Evolutionary conservation across 92 coral and sea anemone genomes (phyloP).

Genomic region (Isaurus tuberculatus): DNA sequence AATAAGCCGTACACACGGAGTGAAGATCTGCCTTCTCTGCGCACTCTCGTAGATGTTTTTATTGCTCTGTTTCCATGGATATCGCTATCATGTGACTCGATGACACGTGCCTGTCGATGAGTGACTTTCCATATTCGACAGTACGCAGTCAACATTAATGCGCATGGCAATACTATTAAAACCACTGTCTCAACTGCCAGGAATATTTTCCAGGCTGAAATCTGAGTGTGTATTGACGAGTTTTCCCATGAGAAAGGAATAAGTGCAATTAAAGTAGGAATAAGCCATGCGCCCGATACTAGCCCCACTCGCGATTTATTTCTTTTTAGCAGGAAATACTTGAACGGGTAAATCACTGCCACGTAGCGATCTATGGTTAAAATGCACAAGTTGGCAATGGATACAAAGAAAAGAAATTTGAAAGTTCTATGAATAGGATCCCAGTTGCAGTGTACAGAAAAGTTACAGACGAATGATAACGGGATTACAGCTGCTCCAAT

Average conservation of each 20-base stretch:
- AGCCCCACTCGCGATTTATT: conserved; percentile 19
- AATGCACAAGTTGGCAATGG: conserved; percentile 49
- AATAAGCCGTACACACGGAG: conserved; percentile 53
- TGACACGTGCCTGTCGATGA: conserved; percentile 37
- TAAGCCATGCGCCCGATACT: conserved; percentile 38
- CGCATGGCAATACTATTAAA: conserved; percentile 43
- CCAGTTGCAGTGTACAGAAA: conserved; percentile 31
- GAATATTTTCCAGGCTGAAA: not conserved
- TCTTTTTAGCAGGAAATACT: conserved; percentile 42
- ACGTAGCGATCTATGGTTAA: conserved; percentile 51
- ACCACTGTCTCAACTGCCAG: conserved; percentile 34
- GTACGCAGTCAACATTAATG: conserved; percentile 49
- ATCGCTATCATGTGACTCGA: conserved; percentile 38
- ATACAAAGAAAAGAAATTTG: conserved; percentile 40
- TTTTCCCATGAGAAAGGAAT: conserved; percentile 50
- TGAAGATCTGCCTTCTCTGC: conserved; percentile 51
- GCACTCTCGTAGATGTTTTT: conserved; percentile 16
- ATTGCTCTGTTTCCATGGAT: not conserved
- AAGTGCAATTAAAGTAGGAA: conserved; percentile 25
- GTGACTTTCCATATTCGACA: conserved; percentile 40
- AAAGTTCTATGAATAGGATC: not conserved
- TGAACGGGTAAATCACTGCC: conserved; percentile 50
- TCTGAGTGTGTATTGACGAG: not conserved
- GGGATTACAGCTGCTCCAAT: conserved; percentile 55
- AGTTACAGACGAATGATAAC: conserved; percentile 38